A percentile compares a stretch with the other conserved stretches of the same genome.
Conservation (phyloP, 2,113 vertebrate species). For the Callipepla californica region DNA sequence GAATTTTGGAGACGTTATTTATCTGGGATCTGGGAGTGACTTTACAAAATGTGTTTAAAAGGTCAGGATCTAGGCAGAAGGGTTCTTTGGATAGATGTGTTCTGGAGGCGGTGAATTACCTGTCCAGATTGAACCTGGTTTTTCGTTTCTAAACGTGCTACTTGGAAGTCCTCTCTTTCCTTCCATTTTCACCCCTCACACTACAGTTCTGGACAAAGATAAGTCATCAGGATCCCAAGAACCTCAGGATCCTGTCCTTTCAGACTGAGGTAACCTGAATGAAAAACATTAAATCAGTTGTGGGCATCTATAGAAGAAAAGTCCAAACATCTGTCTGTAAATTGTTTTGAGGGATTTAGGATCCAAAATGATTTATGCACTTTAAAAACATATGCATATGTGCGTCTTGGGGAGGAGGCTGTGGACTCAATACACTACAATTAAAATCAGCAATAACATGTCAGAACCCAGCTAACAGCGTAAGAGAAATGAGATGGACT, state of each 20-base stretch:
- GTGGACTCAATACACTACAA: not conserved
- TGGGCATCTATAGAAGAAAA: not conserved
- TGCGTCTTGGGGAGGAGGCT: not conserved
- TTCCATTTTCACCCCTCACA: not conserved
- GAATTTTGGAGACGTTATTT: not conserved
- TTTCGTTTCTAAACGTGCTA: not conserved
- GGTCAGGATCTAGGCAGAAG: not conserved
- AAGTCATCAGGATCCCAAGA: not conserved
- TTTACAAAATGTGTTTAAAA: not conserved
- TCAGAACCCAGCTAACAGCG: not conserved
- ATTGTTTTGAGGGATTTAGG: not conserved
- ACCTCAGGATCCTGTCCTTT: not conserved
- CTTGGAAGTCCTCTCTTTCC: not conserved
- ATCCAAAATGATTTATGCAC: not conserved
- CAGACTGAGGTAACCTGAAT: not conserved
- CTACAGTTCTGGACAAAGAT: not conserved
- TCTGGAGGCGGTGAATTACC: not conserved
- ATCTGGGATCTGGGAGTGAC: not conserved
- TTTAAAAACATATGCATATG: accelerated
- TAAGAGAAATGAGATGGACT: not conserved
- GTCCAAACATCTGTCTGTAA: not conserved
- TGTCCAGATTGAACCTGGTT: not conserved
- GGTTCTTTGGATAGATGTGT: not conserved
- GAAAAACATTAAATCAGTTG: not conserved
- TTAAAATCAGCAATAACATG: not conserved